A percentile compares a stretch with the other conserved stretches of the same genome.
phyloP scores from a whole-genome alignment of 2,797 vertebrate species.

The Leucoraja ocellata region DNA sequence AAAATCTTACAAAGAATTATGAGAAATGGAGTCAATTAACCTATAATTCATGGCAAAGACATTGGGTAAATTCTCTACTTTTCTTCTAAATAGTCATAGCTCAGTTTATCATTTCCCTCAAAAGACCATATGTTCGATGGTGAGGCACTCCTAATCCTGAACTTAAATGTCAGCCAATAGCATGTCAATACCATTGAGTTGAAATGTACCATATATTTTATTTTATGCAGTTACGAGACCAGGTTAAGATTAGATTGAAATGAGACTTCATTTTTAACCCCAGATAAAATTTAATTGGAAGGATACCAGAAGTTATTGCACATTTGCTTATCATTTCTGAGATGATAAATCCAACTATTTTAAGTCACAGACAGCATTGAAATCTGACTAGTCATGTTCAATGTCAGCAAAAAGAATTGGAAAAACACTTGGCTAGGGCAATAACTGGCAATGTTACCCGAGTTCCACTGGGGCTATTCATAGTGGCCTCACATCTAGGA shows the following conservation, averaged over 20 bases:
- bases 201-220: too few relatives aligned
- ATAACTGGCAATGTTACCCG: too few relatives aligned
- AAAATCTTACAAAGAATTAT: background rate
- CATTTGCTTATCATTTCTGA: background rate
- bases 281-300: background rate
- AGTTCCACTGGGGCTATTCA: background rate
- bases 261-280: background rate
- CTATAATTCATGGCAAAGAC: background rate
- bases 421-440: background rate
- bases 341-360: background rate
- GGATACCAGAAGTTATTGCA: background rate
- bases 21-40: background rate
- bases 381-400: background rate
- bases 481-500: background rate
- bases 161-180: too few relatives aligned
- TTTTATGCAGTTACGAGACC: background rate
- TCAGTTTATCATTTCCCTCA: background rate
- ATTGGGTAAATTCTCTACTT: background rate
- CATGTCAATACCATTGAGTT: background rate
- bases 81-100: background rate
- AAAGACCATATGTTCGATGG: background rate
- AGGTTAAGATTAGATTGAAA: background rate
- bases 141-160: background rate
- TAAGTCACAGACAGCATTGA: background rate
- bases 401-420: background rate